These are phyloP conservation scores for Rhadinocentrus ornatus DNA, from an alignment of 2,797 vertebrate species.

Conservation along the genomic window DNA sequence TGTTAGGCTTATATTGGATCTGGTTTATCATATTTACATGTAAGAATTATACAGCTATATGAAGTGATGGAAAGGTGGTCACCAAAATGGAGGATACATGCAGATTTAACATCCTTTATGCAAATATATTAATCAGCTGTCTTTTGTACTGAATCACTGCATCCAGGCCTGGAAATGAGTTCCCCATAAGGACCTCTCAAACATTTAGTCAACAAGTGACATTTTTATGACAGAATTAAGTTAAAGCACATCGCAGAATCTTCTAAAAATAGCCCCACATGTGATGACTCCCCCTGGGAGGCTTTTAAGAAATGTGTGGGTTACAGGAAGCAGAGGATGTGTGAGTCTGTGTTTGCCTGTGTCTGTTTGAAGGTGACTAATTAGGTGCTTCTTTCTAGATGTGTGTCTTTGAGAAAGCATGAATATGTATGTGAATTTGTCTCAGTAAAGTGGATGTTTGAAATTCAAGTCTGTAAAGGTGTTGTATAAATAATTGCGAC, in stretches of 20 bases:
- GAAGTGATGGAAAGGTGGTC: neutral
- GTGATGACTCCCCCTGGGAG: constrained; percentile 38
- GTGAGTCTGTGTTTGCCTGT: constrained; percentile 1
- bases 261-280: constrained; percentile 46
- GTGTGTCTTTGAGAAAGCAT: neutral
- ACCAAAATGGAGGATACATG: neutral
- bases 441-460: constrained; percentile 12
- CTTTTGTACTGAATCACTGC: neutral
- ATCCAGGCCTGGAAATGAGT: constrained; percentile 2
- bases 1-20: neutral
- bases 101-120: neutral
- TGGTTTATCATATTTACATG: neutral
- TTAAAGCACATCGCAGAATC: constrained; percentile 37
- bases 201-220: constrained; percentile 33
- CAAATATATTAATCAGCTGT: neutral
- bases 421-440: constrained; percentile 15
- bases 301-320: constrained; percentile 31
- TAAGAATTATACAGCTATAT: neutral
- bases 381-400: constrained; percentile 12
- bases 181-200: neutral
- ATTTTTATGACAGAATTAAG: constrained; percentile 35
- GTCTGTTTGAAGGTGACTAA: constrained; percentile 31
- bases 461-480: neutral
- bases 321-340: constrained; percentile 16
- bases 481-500: neutral